Base-by-base conservation (phyloP, 2,113 vertebrate genomes). In the Brachyhypopomus occidentalis region DNA sequence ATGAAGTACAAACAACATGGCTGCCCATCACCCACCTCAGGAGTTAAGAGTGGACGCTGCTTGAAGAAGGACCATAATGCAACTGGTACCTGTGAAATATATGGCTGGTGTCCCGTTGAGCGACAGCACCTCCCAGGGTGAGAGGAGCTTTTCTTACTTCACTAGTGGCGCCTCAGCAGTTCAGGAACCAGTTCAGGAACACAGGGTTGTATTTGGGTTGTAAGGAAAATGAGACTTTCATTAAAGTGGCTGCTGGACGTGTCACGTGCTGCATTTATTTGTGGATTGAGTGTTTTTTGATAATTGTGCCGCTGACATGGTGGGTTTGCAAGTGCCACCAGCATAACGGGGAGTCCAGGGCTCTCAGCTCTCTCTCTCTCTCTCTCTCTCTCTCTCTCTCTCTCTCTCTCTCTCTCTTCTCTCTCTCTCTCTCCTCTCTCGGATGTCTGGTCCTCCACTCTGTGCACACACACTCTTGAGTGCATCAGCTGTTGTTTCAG, bases 91-190 rank as follows among this genome's bases (percentile, higher is more conserved):
- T 98, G 96, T 92, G 97, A 98, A 92, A 93, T 98, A 80, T 90
- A 94, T 2, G 94, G 93, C 84, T 98, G 97, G 97, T 98, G 97
- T 89, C 97, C 97, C 0, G 85, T 95, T 88, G 96, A 98, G 88
- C 86, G 38, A 71, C 8, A 17, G 3, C 25, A 25, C 12, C 67
- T 67, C 72, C 82, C 89, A 71, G 11, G 83, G 93, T 94, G 88
- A 92, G 89, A 56, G 48, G 8, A 19, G 25, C 38, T 67, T 58
- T 20, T n/a, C 36, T 58, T 8, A 72, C 41, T 55, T 62, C 48
- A 63, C 4, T 22, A 76, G 30, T 64, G 6, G 38, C 17, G 3
- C 17, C 34, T 78, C 63, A 78, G 45, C 23, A 30, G 27, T 9
- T 69, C 23, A 6, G 9, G 12, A 56, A 23, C 25, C 30, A 30